Percentiles rank a stretch among this genome's conserved stretches.
These are phyloP conservation scores for Neoniphon sammara DNA, from an alignment of 2,797 vertebrate genomes.

Conservation along the genomic window DNA sequence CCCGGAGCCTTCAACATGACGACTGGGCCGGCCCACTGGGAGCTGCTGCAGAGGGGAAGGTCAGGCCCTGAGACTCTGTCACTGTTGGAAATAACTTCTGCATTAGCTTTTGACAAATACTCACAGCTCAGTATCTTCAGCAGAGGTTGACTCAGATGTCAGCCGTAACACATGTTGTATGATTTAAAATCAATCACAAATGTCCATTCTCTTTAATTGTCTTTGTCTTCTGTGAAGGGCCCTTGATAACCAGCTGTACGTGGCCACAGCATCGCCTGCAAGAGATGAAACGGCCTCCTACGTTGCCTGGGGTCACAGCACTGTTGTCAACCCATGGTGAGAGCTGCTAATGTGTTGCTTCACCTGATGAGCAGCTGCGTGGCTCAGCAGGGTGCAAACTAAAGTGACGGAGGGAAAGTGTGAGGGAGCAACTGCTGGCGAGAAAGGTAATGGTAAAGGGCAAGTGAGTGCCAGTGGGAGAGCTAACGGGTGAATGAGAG, in stretches of 20 bases:
- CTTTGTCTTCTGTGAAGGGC: slow-evolving; percentile 80
- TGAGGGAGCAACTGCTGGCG: no score
- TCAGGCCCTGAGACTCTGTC: slow-evolving; percentile 67
- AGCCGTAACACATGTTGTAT: not conserved
- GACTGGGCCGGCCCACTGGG: slow-evolving; percentile 98
- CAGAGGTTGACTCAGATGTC: not conserved
- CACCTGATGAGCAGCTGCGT: not conserved
- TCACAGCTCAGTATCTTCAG: not conserved
- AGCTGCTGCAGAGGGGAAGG: slow-evolving; percentile 93
- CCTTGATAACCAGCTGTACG: slow-evolving; percentile 94
- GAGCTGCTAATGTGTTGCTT: slow-evolving; percentile 35
- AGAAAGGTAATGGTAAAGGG: not conserved
- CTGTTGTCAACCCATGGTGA: slow-evolving; percentile 92
- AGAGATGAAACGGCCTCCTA: slow-evolving; percentile 91
- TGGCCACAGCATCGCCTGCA: slow-evolving; percentile 92
- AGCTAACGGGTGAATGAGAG: no score
- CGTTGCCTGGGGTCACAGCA: slow-evolving; percentile 96
- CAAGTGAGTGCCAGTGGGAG: no score
- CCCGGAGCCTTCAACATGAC: slow-evolving; percentile 98
- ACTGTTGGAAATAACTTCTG: not conserved
- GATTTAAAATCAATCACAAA: not conserved
- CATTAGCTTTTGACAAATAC: not conserved
- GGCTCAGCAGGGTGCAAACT: not conserved
- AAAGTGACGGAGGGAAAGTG: not conserved
- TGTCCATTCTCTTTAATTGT: not conserved